Percentiles rank a stretch among this genome's conserved stretches.
These are phyloP conservation scores for Toxotes chatareus DNA, from an alignment of 2,113 vertebrate species.

Conservation along the genomic window DNA sequence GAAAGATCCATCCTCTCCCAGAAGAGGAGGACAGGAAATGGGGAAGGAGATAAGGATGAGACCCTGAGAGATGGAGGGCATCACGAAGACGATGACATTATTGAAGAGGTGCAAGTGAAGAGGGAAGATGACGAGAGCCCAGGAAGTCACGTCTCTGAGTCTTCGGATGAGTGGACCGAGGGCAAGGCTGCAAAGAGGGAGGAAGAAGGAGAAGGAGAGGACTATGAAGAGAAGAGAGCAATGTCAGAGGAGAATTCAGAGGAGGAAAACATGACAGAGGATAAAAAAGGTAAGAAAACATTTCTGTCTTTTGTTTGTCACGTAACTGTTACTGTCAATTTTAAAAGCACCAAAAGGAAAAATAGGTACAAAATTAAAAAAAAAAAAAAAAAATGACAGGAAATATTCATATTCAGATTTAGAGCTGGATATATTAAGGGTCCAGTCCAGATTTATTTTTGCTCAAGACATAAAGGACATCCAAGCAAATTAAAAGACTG, in stretches of 20 bases:
- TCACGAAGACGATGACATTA: slow-evolving; percentile 66
- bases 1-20: slow-evolving; percentile 76
- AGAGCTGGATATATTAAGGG: slow-evolving; percentile 8
- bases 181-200: slow-evolving; percentile 57
- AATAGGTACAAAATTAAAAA: not conserved
- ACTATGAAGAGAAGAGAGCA: slow-evolving; percentile 49
- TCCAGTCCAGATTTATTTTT: slow-evolving; percentile 5
- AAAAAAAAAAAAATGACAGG: not conserved
- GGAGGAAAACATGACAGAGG: slow-evolving; percentile 51
- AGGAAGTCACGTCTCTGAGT: slow-evolving; percentile 68
- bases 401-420: not conserved
- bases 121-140: slow-evolving; percentile 57
- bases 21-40: slow-evolving; percentile 51
- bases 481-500: slow-evolving; percentile 6
- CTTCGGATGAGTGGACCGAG: slow-evolving; percentile 65
- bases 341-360: not conserved
- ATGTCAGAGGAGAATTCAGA: slow-evolving; percentile 69
- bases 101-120: slow-evolving; percentile 14
- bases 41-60: slow-evolving; percentile 57
- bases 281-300: slow-evolving; percentile 54
- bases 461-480: not conserved
- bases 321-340: not conserved
- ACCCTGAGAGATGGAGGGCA: slow-evolving; percentile 31
- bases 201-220: slow-evolving; percentile 50
- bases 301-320: not conserved